A percentile compares a stretch with the other conserved stretches of the same genome.
phyloP scores from a whole-genome alignment of 2,113 vertebrate genomes.

The Xenopus laevis region DNA sequence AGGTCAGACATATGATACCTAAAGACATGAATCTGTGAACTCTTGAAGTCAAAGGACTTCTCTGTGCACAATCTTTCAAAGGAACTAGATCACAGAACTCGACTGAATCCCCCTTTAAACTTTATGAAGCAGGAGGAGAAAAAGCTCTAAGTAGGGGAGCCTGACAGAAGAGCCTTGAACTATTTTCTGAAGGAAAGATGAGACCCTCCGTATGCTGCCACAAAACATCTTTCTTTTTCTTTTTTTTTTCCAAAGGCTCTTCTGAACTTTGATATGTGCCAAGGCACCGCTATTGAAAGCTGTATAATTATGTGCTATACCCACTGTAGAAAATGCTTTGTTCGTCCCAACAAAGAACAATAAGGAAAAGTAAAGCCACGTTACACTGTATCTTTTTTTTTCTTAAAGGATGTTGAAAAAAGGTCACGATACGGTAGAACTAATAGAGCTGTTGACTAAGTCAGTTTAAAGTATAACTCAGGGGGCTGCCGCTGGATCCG shows the following conservation, averaged over 20 bases:
- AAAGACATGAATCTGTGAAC: slow-evolving; percentile 84
- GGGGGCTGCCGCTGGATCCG: slow-evolving; percentile 69
- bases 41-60: slow-evolving; percentile 80
- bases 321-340: slow-evolving; percentile 79
- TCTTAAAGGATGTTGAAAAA: slow-evolving; percentile 77
- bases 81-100: slow-evolving; percentile 82
- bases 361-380: slow-evolving; percentile 75
- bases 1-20: slow-evolving; percentile 88
- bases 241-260: slow-evolving; percentile 70
- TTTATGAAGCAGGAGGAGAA: slow-evolving; percentile 84
- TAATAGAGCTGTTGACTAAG: slow-evolving; percentile 80
- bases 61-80: slow-evolving; percentile 83
- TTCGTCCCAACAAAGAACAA: slow-evolving; percentile 81
- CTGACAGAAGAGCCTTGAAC: slow-evolving; percentile 94
- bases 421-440: slow-evolving; percentile 70
- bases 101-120: slow-evolving; percentile 88
- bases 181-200: slow-evolving; percentile 91
- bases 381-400: slow-evolving; percentile 79
- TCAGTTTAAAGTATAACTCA: slow-evolving; percentile 72
- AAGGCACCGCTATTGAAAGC: slow-evolving; percentile 82
- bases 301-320: slow-evolving; percentile 80
- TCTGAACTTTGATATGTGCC: slow-evolving; percentile 81
- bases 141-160: slow-evolving; percentile 81
- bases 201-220: slow-evolving; percentile 90
- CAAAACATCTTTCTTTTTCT: slow-evolving; percentile 79